Evolutionary conservation across 2,888 invertebrate species (phyloP).

Genomic region (Amphipoea lucens): DNA sequence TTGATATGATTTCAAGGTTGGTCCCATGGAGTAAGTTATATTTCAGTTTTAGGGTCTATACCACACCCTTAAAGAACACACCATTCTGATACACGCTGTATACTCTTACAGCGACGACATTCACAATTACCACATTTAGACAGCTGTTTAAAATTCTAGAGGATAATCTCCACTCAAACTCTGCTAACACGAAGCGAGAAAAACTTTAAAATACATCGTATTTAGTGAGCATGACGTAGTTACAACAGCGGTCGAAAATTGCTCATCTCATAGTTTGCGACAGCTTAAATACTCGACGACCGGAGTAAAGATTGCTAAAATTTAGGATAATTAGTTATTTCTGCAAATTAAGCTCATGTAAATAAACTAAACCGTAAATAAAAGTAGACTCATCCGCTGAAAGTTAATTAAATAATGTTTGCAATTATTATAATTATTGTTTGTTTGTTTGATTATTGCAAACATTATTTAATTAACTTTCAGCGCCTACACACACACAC

Average conservation of each 20-base stretch:
- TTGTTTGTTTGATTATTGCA: no score
- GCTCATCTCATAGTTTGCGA: constrained; percentile 42
- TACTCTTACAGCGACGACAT: not conserved
- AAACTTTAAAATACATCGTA: constrained; percentile 25
- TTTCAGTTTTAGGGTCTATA: not conserved
- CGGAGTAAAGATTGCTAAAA: not conserved
- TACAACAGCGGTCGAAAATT: constrained; percentile 31
- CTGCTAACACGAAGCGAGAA: constrained; percentile 12
- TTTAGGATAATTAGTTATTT: constrained; percentile 3
- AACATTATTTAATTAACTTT: no score
- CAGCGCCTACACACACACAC: no score
- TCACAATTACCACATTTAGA: not conserved
- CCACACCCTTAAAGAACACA: not conserved
- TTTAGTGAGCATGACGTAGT: constrained; percentile 18
- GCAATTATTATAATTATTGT: no score
- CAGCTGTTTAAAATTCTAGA: constrained; percentile 8
- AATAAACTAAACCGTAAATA: not conserved
- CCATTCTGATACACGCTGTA: not conserved
- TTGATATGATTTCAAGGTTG: not conserved
- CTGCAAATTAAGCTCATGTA: not conserved
- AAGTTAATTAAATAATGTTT: constrained; percentile 13
- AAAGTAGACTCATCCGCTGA: not conserved
- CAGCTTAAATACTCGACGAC: constrained; percentile 25
- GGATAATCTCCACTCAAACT: constrained; percentile 15
- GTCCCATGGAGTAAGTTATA: not conserved